phyloP scores from a whole-genome alignment of 2,113 vertebrate species.

The Mohoua ochrocephala region DNA sequence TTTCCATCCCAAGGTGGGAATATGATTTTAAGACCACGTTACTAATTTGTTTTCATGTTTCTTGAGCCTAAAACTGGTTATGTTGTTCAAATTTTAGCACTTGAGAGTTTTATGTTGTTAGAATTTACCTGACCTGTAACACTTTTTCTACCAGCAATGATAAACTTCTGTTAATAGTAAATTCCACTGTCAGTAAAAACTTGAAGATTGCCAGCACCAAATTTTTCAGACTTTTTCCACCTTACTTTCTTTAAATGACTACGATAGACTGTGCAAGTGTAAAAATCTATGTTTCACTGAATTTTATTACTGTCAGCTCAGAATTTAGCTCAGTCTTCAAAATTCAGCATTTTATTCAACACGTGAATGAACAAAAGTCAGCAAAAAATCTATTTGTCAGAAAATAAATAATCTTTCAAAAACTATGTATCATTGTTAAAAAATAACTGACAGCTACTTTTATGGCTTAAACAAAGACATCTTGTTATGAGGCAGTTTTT shows the following conservation, averaged over 20 bases:
- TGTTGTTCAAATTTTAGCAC: not conserved
- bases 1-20: not conserved
- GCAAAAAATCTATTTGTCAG: not conserved
- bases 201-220: not conserved
- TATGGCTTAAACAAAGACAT: not conserved
- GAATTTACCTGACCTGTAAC: not conserved
- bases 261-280: not conserved
- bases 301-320: not conserved
- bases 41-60: not conserved
- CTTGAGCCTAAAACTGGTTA: not conserved
- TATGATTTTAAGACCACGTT: not conserved
- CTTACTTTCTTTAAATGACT: not conserved
- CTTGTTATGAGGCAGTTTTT: not conserved
- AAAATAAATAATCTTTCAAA: not conserved
- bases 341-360: not conserved
- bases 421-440: not conserved
- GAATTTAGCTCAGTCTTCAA: not conserved
- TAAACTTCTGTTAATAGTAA: not conserved
- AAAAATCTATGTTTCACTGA: not conserved
- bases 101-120: not conserved
- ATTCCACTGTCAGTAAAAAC: not conserved
- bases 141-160: not conserved
- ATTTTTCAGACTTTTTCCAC: not conserved
- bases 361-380: not conserved
- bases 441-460: not conserved